Conservation (phyloP, 2,113 vertebrate genomes). For the Indicator indicator region DNA sequence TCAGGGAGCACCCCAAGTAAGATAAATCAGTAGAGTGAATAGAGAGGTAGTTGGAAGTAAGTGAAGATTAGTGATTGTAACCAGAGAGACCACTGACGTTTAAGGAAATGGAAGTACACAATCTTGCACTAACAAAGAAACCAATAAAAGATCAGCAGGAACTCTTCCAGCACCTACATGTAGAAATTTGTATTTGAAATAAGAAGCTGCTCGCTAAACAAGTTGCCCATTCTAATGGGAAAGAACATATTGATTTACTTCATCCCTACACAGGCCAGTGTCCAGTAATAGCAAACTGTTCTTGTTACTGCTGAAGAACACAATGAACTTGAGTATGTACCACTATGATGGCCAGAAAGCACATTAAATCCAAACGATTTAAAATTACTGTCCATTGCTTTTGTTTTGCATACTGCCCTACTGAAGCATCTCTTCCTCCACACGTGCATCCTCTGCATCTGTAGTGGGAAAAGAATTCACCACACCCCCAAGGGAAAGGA, state of each 20-base stretch:
- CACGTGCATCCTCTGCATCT: background rate
- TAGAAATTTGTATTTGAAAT: background rate
- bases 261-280: too few relatives aligned
- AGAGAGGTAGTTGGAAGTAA: background rate
- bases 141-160: background rate
- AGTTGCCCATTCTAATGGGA: background rate
- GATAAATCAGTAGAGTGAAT: background rate
- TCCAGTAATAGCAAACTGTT: background rate
- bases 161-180: background rate
- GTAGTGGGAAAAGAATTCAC: background rate
- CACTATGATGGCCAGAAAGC: background rate
- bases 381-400: background rate
- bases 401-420: background rate
- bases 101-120: background rate
- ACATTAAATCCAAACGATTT: background rate
- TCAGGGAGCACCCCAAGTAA: background rate
- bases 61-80: background rate
- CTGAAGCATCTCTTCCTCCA: too few relatives aligned
- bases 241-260: background rate
- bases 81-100: background rate
- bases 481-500: fast-evolving
- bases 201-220: background rate
- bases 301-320: background rate
- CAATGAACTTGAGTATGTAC: background rate
- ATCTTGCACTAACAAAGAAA: background rate